Percentiles rank a stretch among this genome's conserved stretches.
Evolutionary conservation across 2,888 invertebrate species (phyloP).

Genomic region (Neelides folsomi): DNA sequence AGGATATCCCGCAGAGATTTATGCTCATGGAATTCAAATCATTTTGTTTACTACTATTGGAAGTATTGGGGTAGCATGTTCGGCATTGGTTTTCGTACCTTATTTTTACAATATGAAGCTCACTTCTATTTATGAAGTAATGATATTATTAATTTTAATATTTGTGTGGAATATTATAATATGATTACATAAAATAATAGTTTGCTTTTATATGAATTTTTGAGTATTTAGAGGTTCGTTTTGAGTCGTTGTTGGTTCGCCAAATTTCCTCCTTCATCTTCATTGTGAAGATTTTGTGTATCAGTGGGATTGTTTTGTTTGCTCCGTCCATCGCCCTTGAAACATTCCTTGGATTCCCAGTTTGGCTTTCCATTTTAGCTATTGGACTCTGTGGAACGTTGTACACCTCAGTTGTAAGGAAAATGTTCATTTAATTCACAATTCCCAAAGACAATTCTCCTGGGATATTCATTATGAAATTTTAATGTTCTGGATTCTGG

Average conservation of each 20-base stretch:
- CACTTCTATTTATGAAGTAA: conserved; percentile 26
- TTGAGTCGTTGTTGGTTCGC: conserved; percentile 14
- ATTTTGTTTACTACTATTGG: conserved; percentile 22
- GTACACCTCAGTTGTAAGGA: conserved; percentile 37
- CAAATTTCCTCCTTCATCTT: conserved; percentile 14
- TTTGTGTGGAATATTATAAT: not conserved
- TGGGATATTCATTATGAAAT: too few relatives aligned
- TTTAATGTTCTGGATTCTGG: too few relatives aligned
- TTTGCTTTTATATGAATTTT: not conserved
- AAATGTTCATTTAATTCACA: too few relatives aligned
- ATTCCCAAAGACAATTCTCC: too few relatives aligned
- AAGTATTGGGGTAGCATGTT: conserved; percentile 15
- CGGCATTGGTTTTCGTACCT: conserved; percentile 21
- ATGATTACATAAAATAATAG: not conserved
- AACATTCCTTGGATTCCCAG: conserved; percentile 36
- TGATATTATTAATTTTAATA: too few relatives aligned
- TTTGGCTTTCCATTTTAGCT: conserved; percentile 35
- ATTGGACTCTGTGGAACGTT: conserved; percentile 34
- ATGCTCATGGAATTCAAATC: conserved; percentile 23
- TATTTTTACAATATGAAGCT: conserved; percentile 26
- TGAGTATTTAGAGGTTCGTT: conserved; percentile 15
- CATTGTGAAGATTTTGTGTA: conserved; percentile 10
- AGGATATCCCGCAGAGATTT: conserved; percentile 25
- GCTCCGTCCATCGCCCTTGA: conserved; percentile 34
- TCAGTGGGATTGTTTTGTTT: conserved; percentile 33